Base-by-base conservation (phyloP, 2,113 vertebrate genomes). In the Embiotoca jacksoni region DNA sequence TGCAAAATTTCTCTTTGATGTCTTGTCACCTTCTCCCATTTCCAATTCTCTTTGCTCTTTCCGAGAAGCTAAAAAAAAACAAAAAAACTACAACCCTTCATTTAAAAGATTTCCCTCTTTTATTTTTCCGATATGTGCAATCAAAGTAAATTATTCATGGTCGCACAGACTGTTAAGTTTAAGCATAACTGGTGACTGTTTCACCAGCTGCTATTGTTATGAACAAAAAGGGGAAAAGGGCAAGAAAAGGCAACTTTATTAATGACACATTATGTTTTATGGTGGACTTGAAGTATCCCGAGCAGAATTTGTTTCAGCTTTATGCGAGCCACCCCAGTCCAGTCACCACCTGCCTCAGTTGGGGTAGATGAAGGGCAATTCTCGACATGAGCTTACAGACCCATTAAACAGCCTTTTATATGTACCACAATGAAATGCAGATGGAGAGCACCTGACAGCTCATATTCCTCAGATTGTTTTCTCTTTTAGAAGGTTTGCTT, bases 1-100 rank as follows among this genome's bases (percentile, higher is more conserved):
- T 86, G 85, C 88, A 88, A 92, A 72, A 91, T 84, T 79, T 84
- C 62, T 64, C 92, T 94, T 95, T 95, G 84, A 94, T 92, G 92
- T 82, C 58, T 80, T 88, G 81, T 91, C 92, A 93, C 88, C 86
- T 92, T 91, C 77, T 64, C 37, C 63, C 82, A 90, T 93, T 89
- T 83, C 75, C 64, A 87, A 94, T 93, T 93, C 92, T 89, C 91
- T 93, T 93, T 92, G 87, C 88, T 92, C 85, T 90, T 73, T 87
- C 77, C 61, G 33, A 59, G 67, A 86, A 90, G 81, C 23, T 23
- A 15, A 23, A 23, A 23, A 23, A 46, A 65, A 32, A 72, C 32
- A 86, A 88, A 84, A 85, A 72, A 79, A 65, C 72, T n/a, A 68
- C 82, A 83, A 86, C 77, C 84, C 80, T 35, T 75, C 72, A 73